phyloP scores from a whole-genome alignment of 2,113 vertebrate species.

The Cololabis saira region DNA sequence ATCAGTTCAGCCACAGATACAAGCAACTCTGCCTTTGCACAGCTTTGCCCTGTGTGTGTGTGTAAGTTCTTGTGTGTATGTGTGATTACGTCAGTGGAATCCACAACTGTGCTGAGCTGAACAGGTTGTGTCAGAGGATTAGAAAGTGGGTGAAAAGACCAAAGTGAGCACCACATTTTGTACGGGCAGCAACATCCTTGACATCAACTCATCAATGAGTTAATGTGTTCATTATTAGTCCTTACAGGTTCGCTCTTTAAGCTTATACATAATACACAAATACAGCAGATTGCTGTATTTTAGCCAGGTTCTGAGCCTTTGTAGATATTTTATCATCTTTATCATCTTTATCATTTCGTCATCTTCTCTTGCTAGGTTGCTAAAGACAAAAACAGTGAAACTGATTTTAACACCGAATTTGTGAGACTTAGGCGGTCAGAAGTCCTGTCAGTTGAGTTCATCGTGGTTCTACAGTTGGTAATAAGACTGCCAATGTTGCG shows the following conservation, averaged over 20 bases:
- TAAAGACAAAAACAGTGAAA: conserved; percentile 42
- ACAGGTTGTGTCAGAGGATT: conserved; percentile 35
- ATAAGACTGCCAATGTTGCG: conserved; percentile 53
- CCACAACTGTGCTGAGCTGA: conserved; percentile 32
- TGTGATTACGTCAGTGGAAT: conserved; percentile 9
- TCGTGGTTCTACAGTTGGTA: conserved; percentile 33
- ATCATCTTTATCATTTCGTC: no score
- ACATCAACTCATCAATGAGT: conserved; percentile 4
- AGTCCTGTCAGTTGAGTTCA: conserved; percentile 35
- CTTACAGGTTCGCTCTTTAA: background rate
- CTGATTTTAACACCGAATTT: conserved; percentile 55
- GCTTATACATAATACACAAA: no score
- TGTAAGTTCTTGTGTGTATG: background rate
- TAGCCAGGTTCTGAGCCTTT: background rate
- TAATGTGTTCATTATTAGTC: conserved; percentile 9
- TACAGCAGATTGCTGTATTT: conserved; percentile 1
- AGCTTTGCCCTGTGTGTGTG: conserved; percentile 5
- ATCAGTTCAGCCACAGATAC: conserved; percentile 33
- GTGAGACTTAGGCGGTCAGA: conserved; percentile 42
- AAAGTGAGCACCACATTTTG: background rate
- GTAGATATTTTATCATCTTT: background rate
- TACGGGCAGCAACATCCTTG: background rate
- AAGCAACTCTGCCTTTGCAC: conserved; percentile 36
- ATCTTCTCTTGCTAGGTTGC: conserved; percentile 1
- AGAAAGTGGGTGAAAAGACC: conserved; percentile 20